Evolutionary conservation across 2,888 invertebrate genomes (phyloP), one percentile per base, ranked within the genome.

Genomic region (Stenolophus ochropezus): DNA sequence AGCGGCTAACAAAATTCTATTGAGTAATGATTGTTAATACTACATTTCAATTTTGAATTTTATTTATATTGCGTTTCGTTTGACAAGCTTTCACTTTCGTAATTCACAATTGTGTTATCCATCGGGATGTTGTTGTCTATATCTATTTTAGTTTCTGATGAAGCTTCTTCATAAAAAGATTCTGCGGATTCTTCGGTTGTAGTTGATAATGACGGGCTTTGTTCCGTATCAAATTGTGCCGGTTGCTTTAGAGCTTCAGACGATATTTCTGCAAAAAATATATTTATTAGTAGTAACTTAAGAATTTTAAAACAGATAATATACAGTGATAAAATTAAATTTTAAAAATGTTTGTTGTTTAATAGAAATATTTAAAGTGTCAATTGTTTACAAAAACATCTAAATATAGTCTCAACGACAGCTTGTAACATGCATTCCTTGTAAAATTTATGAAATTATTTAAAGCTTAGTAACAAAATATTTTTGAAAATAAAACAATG

Each of bases 21-120:
- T 61, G 4, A 23, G n/a, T 25, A 61, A 61, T 61, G 23, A 58
- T 58, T 25, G 61, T 61, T 8, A 4, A 61, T 23, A 4, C 33
- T 69, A 33, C 8, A 8, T 27, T 1, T 14, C 11, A 65, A 4
- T 14, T 69, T 69, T 25, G 1, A 33, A 49, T 21, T n/a, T 79
- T 69, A 79, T 58, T 80, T 80, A 42, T 73, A 80, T 23, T 49
- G 33, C 11, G 80, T 80, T 73, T 80, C 80, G 42, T 80, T 80
- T 18, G 73, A 73, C 8, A 73, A 8, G n/a, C 20, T 56, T 14
- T 80, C 80, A 49, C 47, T 20, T 8, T 53, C 56, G 16, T 71
- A 73, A 42, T 23, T 71, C 18, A 53, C 25, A 11, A 27, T 27
- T 25, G 25, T 2, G 11, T 27, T 53, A 51, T 75, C 53, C 49